Evolutionary conservation across 64 coral and sea anemone genomes (phyloP), one percentile per base, ranked within the genome.

Genomic region (Pocillopora verrucosa): DNA sequence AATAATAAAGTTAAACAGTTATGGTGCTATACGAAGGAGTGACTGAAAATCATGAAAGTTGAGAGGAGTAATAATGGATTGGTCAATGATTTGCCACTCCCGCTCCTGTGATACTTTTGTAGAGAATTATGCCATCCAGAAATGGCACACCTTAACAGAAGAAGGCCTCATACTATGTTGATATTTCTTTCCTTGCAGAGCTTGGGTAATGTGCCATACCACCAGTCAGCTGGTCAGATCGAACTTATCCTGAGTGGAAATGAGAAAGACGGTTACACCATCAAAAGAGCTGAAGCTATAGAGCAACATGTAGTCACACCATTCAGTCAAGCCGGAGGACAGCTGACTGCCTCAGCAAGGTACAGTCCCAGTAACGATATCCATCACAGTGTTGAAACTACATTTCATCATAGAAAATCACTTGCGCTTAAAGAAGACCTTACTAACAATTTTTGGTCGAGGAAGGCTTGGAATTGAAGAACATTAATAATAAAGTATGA

Each of bases 221-320:
- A 91, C 69, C 91, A 92, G 9, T 88, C 87, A 19, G 77, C 70
- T 19, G 95, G 95, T 11, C 82, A 91, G 36, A 90, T 97, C 57
- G 88, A 91, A n/a, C 75, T 87, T 59, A 83, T 65, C 0, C 58
- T 97, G 51, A 85, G 35, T 26, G 82, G 82, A 36, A 72, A 63
- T 4, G 15, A 56, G 25, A 16, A 9, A 0, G 4, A 45, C 0
- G 87, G 88, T 57, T 34, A 20, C 25, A 12, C 13, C 5, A 35
- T 74, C 76, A 84, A 74, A 51, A 70, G 37, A 58, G 87, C 92
- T 14, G 69, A 68, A 13, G 92, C 91, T 26, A 83, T 83, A 14
- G 95, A 97, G 12, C n/a, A 60, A 9, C 95, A 97, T 26, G 77
- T 94, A 12, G 30, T 97, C n/a, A 97, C 95, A 0, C 95, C 95